Conservation (phyloP, 2,113 vertebrate genomes). For the Mellivora capensis region DNA sequence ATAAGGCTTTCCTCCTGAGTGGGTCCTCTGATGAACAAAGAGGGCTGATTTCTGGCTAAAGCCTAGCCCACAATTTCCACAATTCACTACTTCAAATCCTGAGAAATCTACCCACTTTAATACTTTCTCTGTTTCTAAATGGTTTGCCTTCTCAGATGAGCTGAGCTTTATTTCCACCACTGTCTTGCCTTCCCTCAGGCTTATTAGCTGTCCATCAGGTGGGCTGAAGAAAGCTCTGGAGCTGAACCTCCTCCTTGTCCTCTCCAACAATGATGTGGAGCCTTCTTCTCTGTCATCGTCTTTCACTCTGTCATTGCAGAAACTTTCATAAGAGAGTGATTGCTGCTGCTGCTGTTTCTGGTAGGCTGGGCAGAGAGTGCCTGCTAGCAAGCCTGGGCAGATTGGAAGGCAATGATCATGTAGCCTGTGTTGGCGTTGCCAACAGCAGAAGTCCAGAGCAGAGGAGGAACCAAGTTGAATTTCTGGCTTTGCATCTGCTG, state of each 20-base stretch:
- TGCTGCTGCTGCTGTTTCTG: neutral
- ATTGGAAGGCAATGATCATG: too few species aligned
- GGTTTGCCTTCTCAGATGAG: neutral
- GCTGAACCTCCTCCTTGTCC: neutral
- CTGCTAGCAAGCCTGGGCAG: neutral
- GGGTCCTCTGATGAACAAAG: neutral
- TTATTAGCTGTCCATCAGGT: neutral
- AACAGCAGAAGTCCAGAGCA: neutral
- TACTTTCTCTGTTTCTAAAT: neutral
- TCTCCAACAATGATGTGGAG: too few species aligned
- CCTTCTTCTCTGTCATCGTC: neutral
- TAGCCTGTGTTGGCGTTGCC: neutral
- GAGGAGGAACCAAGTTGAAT: neutral
- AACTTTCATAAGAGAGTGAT: neutral
- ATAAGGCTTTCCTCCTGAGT: neutral
- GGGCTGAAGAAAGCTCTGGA: neutral
- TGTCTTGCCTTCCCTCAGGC: neutral
- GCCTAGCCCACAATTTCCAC: neutral
- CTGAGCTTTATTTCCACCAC: neutral
- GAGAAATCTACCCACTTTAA: neutral
- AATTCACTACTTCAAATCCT: neutral
- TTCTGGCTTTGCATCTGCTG: neutral
- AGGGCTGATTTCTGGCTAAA: neutral
- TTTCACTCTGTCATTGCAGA: neutral
- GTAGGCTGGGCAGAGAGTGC: neutral